A percentile compares a stretch with the other conserved stretches of the same genome.
Conservation (phyloP, 2,888 invertebrate species). For the Dromius quadrimaculatus region DNA sequence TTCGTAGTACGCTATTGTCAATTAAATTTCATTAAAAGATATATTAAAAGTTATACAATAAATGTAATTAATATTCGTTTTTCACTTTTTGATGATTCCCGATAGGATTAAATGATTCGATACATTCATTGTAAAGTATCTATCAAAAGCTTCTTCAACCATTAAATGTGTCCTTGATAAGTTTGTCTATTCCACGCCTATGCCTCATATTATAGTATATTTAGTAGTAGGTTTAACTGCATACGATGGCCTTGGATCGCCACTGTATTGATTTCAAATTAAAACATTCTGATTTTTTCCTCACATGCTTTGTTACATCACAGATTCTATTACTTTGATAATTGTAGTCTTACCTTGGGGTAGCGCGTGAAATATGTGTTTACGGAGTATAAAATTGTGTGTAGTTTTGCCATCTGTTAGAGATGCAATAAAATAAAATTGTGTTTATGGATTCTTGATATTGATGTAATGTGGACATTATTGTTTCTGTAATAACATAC, state of each 20-base stretch:
- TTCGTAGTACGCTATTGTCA: too few relatives aligned
- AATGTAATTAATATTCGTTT: too few relatives aligned
- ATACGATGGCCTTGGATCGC: constrained; percentile 39
- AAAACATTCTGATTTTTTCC: constrained; percentile 51
- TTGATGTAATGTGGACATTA: constrained; percentile 8
- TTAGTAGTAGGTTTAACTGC: constrained; percentile 28
- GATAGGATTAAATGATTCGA: too few relatives aligned
- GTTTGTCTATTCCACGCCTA: too few relatives aligned
- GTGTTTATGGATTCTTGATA: constrained; percentile 15
- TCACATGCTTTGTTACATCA: constrained; percentile 47
- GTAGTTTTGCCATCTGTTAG: constrained; percentile 16
- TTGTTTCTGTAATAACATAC: neutral
- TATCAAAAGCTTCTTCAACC: too few relatives aligned
- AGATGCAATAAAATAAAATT: constrained; percentile 8
- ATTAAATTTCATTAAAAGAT: too few relatives aligned
- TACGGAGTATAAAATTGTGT: constrained; percentile 6
- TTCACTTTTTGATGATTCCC: too few relatives aligned
- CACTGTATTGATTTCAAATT: constrained; percentile 51
- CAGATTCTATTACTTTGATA: constrained; percentile 34
- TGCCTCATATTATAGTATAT: too few relatives aligned
- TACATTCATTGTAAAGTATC: too few relatives aligned
- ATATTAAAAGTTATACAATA: too few relatives aligned
- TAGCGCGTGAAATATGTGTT: constrained; percentile 37
- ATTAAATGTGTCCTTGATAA: too few relatives aligned
- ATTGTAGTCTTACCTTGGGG: constrained; percentile 49